Evolutionary conservation across 2,113 vertebrate species (phyloP), one percentile per base, ranked within the genome.

Genomic region (Tachuris rubrigastra): DNA sequence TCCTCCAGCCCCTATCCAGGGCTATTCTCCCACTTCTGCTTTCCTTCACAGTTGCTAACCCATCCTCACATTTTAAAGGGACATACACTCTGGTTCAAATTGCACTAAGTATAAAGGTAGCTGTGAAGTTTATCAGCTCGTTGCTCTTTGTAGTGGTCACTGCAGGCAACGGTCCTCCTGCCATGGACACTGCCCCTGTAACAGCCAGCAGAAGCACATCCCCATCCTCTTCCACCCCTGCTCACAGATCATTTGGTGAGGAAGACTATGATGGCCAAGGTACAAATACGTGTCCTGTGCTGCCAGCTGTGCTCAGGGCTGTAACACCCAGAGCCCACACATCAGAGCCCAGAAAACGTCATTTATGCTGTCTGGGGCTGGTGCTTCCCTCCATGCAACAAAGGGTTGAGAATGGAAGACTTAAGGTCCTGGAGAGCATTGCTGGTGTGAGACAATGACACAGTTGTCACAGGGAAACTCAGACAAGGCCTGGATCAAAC

Each of bases 21-120:
- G 52, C 87, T 91, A 76, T 42, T 78, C 14, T 97, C 86, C 96
- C 96, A 98, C 97, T 98, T 98, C 98, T 98, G 97, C 97, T 98
- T 98, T 97, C 81, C 76, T 46, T 68, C 52, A 52, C 22, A 0
- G 55, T 17, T 4, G 1, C 83, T 30, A 74, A 81, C 47, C 37
- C 66, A 33, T 39, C 44, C 47, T 68, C 44, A 63, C 27, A 24
- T 68, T 87, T 96, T 96, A 95, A 96, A 96, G 96, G 37, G n/a
- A 60, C 58, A 84, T 3, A 69, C 42, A 75, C 17, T 1, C 7
- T 31, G 27, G 37, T 20, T 78, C 24, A 81, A 28, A 46, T 27
- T 30, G 28, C 2, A 7, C 2, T 10, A 22, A 77, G 12, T 4
- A 30, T 8, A 52, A 63, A 90, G 39, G 44, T 14, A 74, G 39